These are phyloP conservation scores for Oxyura jamaicensis DNA, from an alignment of 2,113 vertebrate genomes.

Conservation along the genomic window DNA sequence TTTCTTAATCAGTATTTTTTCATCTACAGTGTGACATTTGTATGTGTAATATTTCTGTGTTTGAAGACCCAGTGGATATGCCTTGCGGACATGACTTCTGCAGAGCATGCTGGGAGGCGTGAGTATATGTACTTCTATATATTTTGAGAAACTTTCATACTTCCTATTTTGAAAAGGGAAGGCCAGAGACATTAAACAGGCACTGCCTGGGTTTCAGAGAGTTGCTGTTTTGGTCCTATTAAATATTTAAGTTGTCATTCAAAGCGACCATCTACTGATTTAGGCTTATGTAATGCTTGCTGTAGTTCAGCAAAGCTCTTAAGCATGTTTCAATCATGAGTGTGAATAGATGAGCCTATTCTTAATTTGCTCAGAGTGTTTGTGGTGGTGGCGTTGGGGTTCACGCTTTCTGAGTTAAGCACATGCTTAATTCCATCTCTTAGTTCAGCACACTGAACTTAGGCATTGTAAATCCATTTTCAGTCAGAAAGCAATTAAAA, in stretches of 20 bases:
- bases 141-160: neutral
- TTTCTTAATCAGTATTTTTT: constrained; percentile 47
- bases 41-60: constrained; percentile 93
- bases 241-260: neutral
- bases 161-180: neutral
- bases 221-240: neutral
- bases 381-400: neutral
- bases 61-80: constrained; percentile 97
- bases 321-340: neutral
- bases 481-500: neutral
- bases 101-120: constrained; percentile 98
- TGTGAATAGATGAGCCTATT: neutral
- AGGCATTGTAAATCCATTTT: neutral
- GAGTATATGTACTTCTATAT: constrained; percentile 62
- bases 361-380: neutral
- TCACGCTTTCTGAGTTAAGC: neutral
- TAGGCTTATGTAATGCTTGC: neutral
- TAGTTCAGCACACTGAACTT: neutral
- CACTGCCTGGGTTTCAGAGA: neutral
- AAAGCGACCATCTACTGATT: neutral
- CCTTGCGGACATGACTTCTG: constrained; percentile 97
- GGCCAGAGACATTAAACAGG: neutral
- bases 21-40: constrained; percentile 93
- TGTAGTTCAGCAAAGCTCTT: neutral
- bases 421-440: neutral